Evolutionary conservation across 2,888 invertebrate genomes (phyloP), one percentile per base, ranked within the genome.

Genomic region (Eupithecia exiguata): DNA sequence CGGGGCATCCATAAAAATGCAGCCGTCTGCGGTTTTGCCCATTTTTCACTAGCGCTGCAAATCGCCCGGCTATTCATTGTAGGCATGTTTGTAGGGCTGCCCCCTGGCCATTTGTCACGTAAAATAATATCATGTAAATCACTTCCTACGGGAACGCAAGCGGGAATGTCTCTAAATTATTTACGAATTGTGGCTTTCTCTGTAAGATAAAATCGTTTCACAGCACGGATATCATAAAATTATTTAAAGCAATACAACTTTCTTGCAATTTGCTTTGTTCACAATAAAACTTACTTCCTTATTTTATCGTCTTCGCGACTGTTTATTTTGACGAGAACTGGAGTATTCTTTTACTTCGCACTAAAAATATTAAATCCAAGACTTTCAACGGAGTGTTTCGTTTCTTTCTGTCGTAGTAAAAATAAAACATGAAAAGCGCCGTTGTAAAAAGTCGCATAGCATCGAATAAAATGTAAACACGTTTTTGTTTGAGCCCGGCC

Each of bases 31-130:
- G 73, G 78, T 82, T 83, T 82, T 79, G 77, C 76, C 80, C 82
- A 84, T 86, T 85, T 84, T 84, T 86, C 82, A 84, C 81, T 77
- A 74, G 83, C 83, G 81, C 83, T 78, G 85, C 84, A 82, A 86
- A 86, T 85, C 83, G 81, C 81, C 83, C 72, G 78, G 82, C 83
- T 83, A 86, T 86, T 86, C 84, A 81, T 82, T 81, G 81, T 80
- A 68, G 67, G 74, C 66, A 72, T 74, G 70, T 46, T 68, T 43
- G 65, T 74, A 80, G 80, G 79, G 80, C 61, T 78, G 74, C 67
- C 61, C 12, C 40, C 18, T 38, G 40, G 40, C 38, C 38, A 68
- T 53, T 74, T 65, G 69, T 69, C 61, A 49, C 71, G 46, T 38
- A 14, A 61, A 71, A 69, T 71, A 25, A 49, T 61, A 14, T 65